phyloP scores from a whole-genome alignment of 2,113 vertebrate species.

The Lynx canadensis region DNA sequence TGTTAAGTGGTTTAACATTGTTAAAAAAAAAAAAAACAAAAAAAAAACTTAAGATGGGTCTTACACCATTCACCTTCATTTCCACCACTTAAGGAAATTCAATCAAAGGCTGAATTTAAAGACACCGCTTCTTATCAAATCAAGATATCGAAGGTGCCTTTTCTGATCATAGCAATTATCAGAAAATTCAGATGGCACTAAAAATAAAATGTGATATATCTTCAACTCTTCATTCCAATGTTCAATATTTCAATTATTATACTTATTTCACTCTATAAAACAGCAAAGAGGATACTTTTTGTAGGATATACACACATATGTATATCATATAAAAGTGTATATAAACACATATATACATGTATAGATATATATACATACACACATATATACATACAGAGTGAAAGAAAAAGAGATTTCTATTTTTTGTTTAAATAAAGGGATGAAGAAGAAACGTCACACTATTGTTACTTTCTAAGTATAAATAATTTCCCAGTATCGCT shows the following conservation, averaged over 20 bases:
- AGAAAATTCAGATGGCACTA: not conserved
- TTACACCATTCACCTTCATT: not conserved
- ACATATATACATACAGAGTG: not conserved
- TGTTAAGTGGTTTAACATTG: not conserved
- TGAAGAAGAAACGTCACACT: slow-evolving; percentile 13
- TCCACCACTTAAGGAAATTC: not conserved
- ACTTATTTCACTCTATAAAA: slow-evolving; percentile 6
- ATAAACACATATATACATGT: not conserved
- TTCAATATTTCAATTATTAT: not conserved
- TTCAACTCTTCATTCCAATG: not conserved
- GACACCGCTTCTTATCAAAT: not conserved
- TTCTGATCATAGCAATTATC: slow-evolving; percentile 6
- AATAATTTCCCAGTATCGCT: slow-evolving; percentile 32
- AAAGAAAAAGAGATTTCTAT: not conserved
- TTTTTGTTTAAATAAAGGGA: not conserved
- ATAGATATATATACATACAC: not conserved
- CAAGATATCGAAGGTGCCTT: not conserved
- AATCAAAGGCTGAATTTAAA: slow-evolving; percentile 33
- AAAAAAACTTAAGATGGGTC: not conserved
- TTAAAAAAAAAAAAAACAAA: not conserved
- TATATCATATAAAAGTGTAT: too few species aligned
- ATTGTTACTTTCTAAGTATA: slow-evolving; percentile 61
- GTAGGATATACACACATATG: not conserved
- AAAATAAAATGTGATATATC: slow-evolving; percentile 22
- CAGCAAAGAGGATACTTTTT: not conserved